phyloP scores from a whole-genome alignment of 53 echinoderm and acorn worm species.

The Arbacia lixula region DNA sequence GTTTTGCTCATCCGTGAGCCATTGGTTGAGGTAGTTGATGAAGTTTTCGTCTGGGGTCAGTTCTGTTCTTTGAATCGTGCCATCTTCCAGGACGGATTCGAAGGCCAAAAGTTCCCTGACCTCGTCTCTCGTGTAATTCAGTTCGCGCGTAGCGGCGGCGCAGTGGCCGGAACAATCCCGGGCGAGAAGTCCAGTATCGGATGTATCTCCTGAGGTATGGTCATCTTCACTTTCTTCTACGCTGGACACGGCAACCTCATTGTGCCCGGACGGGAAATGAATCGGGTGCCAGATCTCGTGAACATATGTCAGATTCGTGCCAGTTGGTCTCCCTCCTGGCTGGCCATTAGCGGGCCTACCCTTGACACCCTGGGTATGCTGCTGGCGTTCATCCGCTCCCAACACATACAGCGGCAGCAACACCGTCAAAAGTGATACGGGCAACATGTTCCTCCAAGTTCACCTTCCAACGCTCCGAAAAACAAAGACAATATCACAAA shows the following conservation, averaged over 20 bases:
- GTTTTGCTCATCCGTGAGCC: constrained; percentile 46
- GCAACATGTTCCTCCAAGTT: neutral
- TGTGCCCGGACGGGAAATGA: constrained; percentile 19
- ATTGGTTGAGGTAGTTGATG: constrained; percentile 71
- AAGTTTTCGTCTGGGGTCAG: constrained; percentile 52
- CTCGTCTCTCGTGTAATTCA: constrained; percentile 20
- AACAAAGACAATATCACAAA: no score
- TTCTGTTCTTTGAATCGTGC: constrained; percentile 14
- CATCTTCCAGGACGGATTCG: constrained; percentile 21
- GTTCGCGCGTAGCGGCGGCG: neutral
- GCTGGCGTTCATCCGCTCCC: neutral
- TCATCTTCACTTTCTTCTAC: neutral
- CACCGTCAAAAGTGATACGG: neutral
- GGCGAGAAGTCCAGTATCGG: no score
- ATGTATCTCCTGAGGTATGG: neutral
- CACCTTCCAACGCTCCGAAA: constrained; percentile 6
- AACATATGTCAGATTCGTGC: constrained; percentile 17
- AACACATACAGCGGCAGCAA: constrained; percentile 7
- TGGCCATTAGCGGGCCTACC: neutral
- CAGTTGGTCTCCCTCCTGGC: constrained; percentile 5
- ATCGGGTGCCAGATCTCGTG: constrained; percentile 41
- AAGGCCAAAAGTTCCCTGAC: constrained; percentile 13
- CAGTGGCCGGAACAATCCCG: constrained; percentile 2
- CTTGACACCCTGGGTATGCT: neutral
- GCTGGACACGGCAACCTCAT: neutral